These are phyloP conservation scores for Macrocentrus cingulum DNA, from an alignment of 1,140 invertebrate genomes.

Conservation along the genomic window DNA sequence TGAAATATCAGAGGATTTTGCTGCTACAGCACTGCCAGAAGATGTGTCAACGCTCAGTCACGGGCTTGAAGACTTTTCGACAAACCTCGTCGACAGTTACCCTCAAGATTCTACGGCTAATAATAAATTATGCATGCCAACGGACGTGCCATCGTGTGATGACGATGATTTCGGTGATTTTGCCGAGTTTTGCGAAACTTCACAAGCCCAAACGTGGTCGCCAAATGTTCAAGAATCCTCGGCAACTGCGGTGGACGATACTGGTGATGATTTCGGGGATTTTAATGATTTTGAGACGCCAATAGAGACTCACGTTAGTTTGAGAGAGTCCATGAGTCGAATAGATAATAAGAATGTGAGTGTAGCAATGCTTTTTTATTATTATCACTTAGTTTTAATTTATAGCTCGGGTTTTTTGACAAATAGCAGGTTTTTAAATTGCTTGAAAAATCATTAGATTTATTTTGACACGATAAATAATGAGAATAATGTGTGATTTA, in stretches of 20 bases:
- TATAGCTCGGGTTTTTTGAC: too few species aligned
- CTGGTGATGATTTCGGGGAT: conserved; percentile 62
- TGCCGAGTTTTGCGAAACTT: conserved; percentile 36
- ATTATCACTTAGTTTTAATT: conserved; percentile 1
- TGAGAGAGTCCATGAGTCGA: conserved; percentile 58
- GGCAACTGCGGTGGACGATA: conserved; percentile 27
- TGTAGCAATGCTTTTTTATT: conserved; percentile 27
- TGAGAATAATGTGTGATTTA: too few species aligned
- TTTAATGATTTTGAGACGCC: conserved; percentile 61
- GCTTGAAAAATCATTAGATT: neutral
- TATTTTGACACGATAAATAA: too few species aligned
- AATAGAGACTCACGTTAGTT: conserved; percentile 46
- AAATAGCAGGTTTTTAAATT: too few species aligned
- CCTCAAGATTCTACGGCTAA: too few species aligned
- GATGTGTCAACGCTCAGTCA: neutral
- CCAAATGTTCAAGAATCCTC: conserved; percentile 4
- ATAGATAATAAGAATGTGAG: conserved; percentile 59
- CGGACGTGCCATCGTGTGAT: too few species aligned
- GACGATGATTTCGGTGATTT: conserved; percentile 52
- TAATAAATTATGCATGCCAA: too few species aligned
- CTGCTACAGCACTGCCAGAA: conserved; percentile 13
- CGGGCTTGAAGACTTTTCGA: neutral
- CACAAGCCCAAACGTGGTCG: conserved; percentile 14
- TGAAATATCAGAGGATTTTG: too few species aligned
- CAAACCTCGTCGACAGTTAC: too few species aligned